Percentiles rank a stretch among this genome's conserved stretches.
Conservation (phyloP, 2,888 invertebrate species). For the Conomelus anceps region DNA sequence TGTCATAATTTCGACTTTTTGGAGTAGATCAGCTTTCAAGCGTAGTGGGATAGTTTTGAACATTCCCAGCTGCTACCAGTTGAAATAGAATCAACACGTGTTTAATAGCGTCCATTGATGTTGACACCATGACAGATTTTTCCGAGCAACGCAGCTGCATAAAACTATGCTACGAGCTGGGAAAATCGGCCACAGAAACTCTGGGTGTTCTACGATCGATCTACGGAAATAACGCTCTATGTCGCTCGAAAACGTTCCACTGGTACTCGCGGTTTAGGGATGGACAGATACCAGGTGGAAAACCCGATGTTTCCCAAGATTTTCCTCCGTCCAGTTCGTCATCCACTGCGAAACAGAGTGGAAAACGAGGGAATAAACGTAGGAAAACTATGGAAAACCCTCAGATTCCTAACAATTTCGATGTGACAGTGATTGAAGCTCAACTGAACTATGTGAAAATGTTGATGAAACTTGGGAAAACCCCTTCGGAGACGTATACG, state of each 20-base stretch:
- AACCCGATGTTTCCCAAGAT: not conserved
- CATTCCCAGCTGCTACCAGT: not conserved
- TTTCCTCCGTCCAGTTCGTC: not conserved
- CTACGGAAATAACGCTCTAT: not conserved
- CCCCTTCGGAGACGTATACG: not conserved
- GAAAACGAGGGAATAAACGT: not conserved
- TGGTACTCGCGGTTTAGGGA: not conserved
- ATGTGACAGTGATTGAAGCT: not conserved
- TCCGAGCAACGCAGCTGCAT: not conserved
- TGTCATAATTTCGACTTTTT: no score
- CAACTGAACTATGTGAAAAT: not conserved
- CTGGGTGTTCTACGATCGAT: not conserved
- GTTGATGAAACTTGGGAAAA: not conserved
- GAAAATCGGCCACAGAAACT: not conserved
- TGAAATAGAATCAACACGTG: not conserved
- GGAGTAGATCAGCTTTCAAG: no score
- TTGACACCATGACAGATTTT: not conserved
- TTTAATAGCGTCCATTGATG: not conserved
- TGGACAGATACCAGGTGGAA: not conserved
- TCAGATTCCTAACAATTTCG: not conserved
- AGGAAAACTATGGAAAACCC: not conserved
- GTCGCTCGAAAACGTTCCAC: not conserved
- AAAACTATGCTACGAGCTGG: not conserved
- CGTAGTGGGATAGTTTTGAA: not conserved
- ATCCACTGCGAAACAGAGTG: not conserved